Evolutionary conservation across 1,140 invertebrate genomes (phyloP).

Genomic region (Scaptomyza hsui): DNA sequence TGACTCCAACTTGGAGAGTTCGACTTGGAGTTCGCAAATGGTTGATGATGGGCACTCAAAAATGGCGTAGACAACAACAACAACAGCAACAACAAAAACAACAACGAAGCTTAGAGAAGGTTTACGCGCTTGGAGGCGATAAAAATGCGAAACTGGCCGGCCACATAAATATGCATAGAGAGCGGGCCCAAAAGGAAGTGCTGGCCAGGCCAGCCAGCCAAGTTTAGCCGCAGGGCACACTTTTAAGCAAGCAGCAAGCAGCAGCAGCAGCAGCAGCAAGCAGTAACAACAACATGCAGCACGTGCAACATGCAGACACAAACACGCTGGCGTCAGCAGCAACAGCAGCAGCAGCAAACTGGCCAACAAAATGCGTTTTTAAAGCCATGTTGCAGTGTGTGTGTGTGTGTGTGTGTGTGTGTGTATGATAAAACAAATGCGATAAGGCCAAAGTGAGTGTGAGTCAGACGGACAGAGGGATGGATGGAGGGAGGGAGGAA

Average conservation of each 20-base stretch:
- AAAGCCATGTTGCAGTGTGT: conserved; percentile 43
- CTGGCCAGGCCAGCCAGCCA: conserved; percentile 55
- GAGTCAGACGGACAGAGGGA: conserved; percentile 54
- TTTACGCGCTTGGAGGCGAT: conserved; percentile 53
- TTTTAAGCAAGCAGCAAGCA: conserved; percentile 52
- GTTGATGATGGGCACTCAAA: conserved; percentile 80
- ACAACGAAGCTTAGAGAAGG: conserved; percentile 48
- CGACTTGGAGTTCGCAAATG: too few species aligned
- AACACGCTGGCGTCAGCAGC: conserved; percentile 69
- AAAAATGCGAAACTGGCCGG: conserved; percentile 44
- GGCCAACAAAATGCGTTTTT: conserved; percentile 74
- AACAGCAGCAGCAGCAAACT: conserved; percentile 29
- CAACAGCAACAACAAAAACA: conserved; percentile 22
- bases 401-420: conserved; percentile 35
- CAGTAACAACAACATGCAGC: conserved; percentile 36
- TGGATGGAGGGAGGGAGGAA: too few species aligned
- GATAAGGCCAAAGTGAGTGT: conserved; percentile 76
- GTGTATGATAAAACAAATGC: conserved; percentile 80
- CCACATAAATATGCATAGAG: conserved; percentile 79
- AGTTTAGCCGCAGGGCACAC: conserved; percentile 75
- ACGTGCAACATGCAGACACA: conserved; percentile 59
- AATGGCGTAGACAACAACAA: conserved; percentile 69
- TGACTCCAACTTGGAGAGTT: conserved; percentile 16
- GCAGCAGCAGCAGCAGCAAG: conserved; percentile 32
- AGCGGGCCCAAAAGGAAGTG: conserved; percentile 59